Base-by-base conservation (phyloP, 2,797 vertebrate species). In the Liasis olivaceus region DNA sequence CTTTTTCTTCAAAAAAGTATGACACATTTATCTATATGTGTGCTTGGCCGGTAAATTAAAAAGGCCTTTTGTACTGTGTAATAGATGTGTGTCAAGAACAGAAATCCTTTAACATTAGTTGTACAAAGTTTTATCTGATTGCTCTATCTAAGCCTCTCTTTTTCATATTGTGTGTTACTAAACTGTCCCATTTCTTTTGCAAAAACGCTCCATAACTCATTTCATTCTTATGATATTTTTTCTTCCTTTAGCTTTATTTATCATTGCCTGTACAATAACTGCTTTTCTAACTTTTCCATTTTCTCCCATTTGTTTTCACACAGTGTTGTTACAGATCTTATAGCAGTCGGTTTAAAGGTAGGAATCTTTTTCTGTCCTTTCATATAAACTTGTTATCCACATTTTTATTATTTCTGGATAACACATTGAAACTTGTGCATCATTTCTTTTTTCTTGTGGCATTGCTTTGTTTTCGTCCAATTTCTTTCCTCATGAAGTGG, bases 291-390 rank as follows among this genome's bases (percentile, higher is more conserved):
- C 94, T 95, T 96, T 93, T 97, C 96, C 94, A 92, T 96, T 96
- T 97, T 97, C 96, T 93, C 94, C 64, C 97, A 95, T 95, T 97
- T 94, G 96, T 97, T 96, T 97, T 96, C 94, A 95, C 95, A 97
- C 85, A 97, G 77, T 96, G 91, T 96, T 97, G 94, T 97, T 97
- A 96, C 93, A 96, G 95, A 96, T 97, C 94, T 97, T 96, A 96
- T 96, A 97, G 91, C 94, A 95, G 95, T 97, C 94, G 94, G 91
- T 97, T 97, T 98, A 95, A 97, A 97, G 95, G 93, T 96, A 97
- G 94, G 96, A 97, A 91, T 96, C 89, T 96, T 93, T 96, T 97
- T 96, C 87, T 96, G 90, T 95, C 95, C 93, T 96, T 97, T 95
- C 87, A 92, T 94, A 95, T 81, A n/a, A n/a, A 88, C 85, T 95